These are phyloP conservation scores for Columba janthina DNA, from an alignment of 2,113 vertebrate species.

Conservation along the genomic window DNA sequence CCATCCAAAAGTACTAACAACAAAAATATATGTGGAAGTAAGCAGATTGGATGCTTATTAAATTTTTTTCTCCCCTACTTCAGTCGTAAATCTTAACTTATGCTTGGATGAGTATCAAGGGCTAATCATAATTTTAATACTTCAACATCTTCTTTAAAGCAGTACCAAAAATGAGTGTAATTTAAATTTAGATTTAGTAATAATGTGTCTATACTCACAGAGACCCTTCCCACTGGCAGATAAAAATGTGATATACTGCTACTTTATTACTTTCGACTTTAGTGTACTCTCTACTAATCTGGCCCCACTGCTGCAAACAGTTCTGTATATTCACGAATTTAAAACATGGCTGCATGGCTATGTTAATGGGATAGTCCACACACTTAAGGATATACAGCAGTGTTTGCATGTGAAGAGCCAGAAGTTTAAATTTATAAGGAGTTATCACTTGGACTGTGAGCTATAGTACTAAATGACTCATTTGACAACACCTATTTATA, in stretches of 20 bases:
- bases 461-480: neutral
- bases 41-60: constrained; percentile 1
- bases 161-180: neutral
- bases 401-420: neutral
- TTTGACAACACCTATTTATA: neutral
- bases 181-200: constrained; percentile 2
- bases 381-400: neutral
- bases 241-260: neutral
- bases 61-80: neutral
- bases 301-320: neutral
- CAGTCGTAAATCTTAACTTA: constrained; percentile 16
- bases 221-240: neutral
- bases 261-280: neutral
- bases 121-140: neutral
- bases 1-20: neutral
- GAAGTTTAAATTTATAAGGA: neutral
- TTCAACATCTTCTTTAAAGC: constrained; percentile 2
- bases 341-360: neutral
- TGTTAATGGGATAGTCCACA: neutral
- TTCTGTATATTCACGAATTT: neutral
- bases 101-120: constrained; percentile 26
- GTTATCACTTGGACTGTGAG: neutral
- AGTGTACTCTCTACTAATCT: neutral
- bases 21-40: neutral
- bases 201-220: neutral